Evolutionary conservation across 2,113 vertebrate species (phyloP).

Genomic region (Damaliscus lunatus): DNA sequence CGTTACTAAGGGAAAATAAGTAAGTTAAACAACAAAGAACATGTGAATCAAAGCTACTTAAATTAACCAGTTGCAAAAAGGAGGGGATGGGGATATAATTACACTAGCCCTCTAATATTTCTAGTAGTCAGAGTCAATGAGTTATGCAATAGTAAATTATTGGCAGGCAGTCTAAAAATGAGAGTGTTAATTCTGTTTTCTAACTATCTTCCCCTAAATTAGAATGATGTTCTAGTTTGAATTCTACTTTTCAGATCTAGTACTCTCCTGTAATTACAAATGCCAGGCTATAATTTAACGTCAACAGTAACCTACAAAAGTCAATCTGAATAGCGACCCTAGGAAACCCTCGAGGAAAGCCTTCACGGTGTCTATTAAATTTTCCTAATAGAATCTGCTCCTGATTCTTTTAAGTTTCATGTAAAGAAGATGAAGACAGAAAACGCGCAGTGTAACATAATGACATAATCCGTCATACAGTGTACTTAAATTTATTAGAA

Average conservation of each 20-base stretch:
- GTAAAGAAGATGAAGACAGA: not conserved
- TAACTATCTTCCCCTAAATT: not conserved
- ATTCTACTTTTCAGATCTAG: conserved; percentile 21
- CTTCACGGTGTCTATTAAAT: not conserved
- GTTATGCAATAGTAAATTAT: conserved; percentile 14
- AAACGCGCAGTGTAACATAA: not conserved
- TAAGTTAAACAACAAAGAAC: conserved; percentile 66
- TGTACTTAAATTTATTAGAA: not conserved
- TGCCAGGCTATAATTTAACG: not conserved
- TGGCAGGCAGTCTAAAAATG: not conserved
- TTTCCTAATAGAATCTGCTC: not conserved
- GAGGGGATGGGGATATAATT: not conserved
- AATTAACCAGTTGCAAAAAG: not conserved
- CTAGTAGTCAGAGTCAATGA: conserved; percentile 28
- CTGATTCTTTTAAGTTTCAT: not conserved
- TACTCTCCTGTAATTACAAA: not conserved
- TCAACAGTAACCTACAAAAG: conserved; percentile 53
- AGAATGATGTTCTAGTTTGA: not conserved
- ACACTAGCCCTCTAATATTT: not conserved
- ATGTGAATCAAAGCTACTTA: conserved; percentile 16
- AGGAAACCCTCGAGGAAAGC: not conserved
- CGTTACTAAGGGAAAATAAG: conserved; percentile 48
- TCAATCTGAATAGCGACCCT: not conserved
- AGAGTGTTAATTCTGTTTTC: not conserved
- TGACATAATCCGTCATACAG: not conserved